Evolutionary conservation across 1,140 invertebrate genomes (phyloP).

Genomic region (Gryllus bimaculatus): DNA sequence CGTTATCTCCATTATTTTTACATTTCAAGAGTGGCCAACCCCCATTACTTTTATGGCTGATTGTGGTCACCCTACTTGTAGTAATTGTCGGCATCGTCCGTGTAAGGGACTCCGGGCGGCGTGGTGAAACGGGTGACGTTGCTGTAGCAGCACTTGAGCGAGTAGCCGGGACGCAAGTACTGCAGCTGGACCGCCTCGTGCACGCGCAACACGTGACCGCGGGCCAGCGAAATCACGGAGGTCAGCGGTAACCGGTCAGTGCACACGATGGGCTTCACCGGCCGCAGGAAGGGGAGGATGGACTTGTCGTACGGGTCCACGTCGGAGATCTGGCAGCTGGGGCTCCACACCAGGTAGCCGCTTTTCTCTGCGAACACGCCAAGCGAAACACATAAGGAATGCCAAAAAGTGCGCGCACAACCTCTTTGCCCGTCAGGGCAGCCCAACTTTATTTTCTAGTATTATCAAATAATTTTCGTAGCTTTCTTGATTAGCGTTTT

Average conservation of each 20-base stretch:
- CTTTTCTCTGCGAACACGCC: slow-evolving; percentile 23
- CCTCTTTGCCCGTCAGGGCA: too few relatives aligned
- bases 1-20: too few relatives aligned
- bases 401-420: too few relatives aligned
- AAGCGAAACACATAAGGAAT: too few relatives aligned
- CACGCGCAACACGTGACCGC: slow-evolving; percentile 14
- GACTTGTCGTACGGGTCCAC: slow-evolving; percentile 55
- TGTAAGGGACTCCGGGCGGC: not conserved
- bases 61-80: slow-evolving; percentile 13
- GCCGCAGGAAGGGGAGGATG: slow-evolving; percentile 46
- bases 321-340: slow-evolving; percentile 56
- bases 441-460: too few relatives aligned
- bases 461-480: too few relatives aligned
- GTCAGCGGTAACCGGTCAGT: slow-evolving; percentile 39
- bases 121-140: slow-evolving; percentile 33
- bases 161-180: slow-evolving; percentile 27
- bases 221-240: not conserved
- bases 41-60: too few relatives aligned
- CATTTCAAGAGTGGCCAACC: too few relatives aligned
- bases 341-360: slow-evolving; percentile 55
- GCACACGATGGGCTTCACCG: slow-evolving; percentile 47
- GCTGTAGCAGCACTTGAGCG: slow-evolving; percentile 44
- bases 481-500: too few relatives aligned
- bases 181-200: slow-evolving; percentile 27
- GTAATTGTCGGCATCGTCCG: slow-evolving; percentile 20